Evolutionary conservation across 2,888 invertebrate species (phyloP).

Genomic region (Eupithecia abbreviata): DNA sequence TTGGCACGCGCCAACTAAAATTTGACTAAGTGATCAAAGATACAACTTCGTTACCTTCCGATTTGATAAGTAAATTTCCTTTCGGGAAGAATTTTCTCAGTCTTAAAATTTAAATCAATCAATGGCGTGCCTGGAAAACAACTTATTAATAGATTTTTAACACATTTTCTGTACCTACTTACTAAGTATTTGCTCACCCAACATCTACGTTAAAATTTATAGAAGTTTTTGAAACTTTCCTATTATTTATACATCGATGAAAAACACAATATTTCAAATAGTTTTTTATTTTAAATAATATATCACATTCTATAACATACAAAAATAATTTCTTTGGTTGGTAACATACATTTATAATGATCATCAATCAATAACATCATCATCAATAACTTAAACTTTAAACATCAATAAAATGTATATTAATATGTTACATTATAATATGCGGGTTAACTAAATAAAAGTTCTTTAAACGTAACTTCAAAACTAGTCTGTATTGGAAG

Average conservation of each 20-base stretch:
- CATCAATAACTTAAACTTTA: not conserved
- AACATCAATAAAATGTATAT: not conserved
- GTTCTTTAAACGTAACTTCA: not conserved
- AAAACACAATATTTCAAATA: not conserved
- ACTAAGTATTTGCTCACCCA: not conserved
- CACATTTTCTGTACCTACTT: not conserved
- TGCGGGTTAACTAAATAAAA: not conserved
- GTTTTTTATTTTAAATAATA: not conserved
- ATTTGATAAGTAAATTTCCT: not conserved
- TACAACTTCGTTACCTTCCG: not conserved
- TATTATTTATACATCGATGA: not conserved
- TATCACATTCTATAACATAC: constrained; percentile 49
- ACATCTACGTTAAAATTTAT: no score
- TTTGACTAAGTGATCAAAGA: not conserved
- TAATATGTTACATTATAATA: not conserved
- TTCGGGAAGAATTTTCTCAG: not conserved
- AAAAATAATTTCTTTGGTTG: constrained; percentile 36
- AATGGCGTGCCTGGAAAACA: not conserved
- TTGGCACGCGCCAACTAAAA: not conserved
- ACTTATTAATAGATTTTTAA: not conserved
- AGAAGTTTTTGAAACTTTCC: no score
- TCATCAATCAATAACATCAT: no score
- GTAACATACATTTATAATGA: not conserved
- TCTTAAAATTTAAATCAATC: not conserved
- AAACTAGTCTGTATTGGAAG: not conserved